Percentiles rank a stretch among this genome's conserved stretches.
These are phyloP conservation scores for Listronotus oregonensis DNA, from an alignment of 1,140 invertebrate genomes.

Conservation along the genomic window DNA sequence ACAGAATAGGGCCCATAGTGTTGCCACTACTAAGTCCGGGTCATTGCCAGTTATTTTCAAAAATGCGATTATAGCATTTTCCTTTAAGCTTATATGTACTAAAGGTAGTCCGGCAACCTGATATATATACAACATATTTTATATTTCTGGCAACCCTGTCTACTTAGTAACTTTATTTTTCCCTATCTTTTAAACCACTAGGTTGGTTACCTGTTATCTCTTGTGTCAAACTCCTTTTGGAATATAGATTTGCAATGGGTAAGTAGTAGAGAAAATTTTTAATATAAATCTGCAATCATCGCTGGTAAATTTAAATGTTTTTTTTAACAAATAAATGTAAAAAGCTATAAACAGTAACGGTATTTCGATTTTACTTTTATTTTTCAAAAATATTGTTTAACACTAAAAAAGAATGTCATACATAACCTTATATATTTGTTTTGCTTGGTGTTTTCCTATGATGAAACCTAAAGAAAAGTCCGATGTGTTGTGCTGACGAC, in stretches of 20 bases:
- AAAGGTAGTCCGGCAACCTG: too few relatives aligned
- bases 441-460: constrained; percentile 14
- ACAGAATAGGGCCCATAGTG: too few relatives aligned
- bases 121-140: too few relatives aligned
- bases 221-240: constrained; percentile 6
- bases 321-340: not conserved
- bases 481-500: constrained; percentile 48
- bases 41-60: too few relatives aligned
- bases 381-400: not conserved
- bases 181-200: too few relatives aligned
- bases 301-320: not conserved
- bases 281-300: constrained; percentile 2
- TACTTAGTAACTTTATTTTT: too few relatives aligned
- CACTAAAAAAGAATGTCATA: not conserved
- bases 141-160: too few relatives aligned
- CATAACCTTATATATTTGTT: not conserved
- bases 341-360: not conserved
- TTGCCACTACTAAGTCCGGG: too few relatives aligned
- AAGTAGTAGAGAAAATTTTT: constrained; percentile 6
- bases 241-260: constrained; percentile 9
- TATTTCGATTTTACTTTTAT: not conserved
- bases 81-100: too few relatives aligned
- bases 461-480: constrained; percentile 20
- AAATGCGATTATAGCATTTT: too few relatives aligned
- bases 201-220: not conserved